Conservation (phyloP, 2,113 vertebrate species). For the Neotoma lepida region DNA sequence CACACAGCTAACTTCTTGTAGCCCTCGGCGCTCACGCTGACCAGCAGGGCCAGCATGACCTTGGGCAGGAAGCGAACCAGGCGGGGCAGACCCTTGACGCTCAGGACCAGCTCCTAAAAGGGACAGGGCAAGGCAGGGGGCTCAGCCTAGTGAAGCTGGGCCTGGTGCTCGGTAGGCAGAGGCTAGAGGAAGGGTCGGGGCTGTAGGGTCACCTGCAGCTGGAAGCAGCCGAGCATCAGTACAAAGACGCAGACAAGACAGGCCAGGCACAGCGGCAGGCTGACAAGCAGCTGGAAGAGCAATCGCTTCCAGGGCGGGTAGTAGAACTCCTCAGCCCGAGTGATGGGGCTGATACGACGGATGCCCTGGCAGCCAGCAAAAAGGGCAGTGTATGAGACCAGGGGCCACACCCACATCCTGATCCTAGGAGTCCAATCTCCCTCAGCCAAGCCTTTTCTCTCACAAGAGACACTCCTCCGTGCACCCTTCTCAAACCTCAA, state of each 20-base stretch:
- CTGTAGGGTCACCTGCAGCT: slow-evolving; percentile 91
- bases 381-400: neutral
- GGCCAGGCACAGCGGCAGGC: slow-evolving; percentile 93
- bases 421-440: neutral
- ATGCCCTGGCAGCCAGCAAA: slow-evolving; percentile 85
- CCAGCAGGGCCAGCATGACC: slow-evolving; percentile 94
- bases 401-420: neutral
- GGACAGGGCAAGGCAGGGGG: too few relatives aligned
- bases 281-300: slow-evolving; percentile 95
- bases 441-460: neutral
- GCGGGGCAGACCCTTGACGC: slow-evolving; percentile 94
- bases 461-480: accelerated
- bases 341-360: slow-evolving; percentile 95
- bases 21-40: slow-evolving; percentile 94
- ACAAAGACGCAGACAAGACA: slow-evolving; percentile 95
- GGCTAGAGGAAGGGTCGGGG: neutral
- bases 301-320: slow-evolving; percentile 96
- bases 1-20: slow-evolving; percentile 97
- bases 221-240: slow-evolving; percentile 97
- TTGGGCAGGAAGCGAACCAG: slow-evolving; percentile 95
- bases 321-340: slow-evolving; percentile 94
- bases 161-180: too few relatives aligned
- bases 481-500: neutral
- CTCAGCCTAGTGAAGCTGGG: neutral
- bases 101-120: slow-evolving; percentile 93